Percentiles rank a stretch among this genome's conserved stretches.
These are phyloP conservation scores for Heterodera filipjevi DNA, from an alignment of 2,888 invertebrate species.

Conservation along the genomic window DNA sequence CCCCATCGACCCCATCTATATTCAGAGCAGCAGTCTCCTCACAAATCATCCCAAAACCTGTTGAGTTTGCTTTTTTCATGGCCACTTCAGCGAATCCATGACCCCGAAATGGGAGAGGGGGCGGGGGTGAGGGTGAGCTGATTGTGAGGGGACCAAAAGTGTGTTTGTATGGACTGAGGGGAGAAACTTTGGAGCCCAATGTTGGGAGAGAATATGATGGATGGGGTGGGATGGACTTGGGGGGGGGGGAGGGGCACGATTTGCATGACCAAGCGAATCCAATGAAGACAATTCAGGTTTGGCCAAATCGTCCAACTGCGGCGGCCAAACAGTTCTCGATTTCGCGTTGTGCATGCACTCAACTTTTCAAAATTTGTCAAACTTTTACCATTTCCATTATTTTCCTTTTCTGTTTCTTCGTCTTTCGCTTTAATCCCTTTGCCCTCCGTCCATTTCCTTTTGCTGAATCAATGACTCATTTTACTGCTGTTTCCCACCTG, in stretches of 20 bases:
- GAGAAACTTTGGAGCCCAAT: neutral
- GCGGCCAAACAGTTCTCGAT: neutral
- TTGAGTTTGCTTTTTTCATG: slow-evolving; percentile 6
- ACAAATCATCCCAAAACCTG: neutral
- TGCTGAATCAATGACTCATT: no score
- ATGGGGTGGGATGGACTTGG: neutral
- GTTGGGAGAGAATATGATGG: neutral
- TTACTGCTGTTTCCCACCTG: no score
- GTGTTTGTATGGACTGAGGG: neutral
- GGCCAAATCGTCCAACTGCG: neutral
- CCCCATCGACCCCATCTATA: neutral
- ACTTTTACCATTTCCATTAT: neutral
- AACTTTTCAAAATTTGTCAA: neutral
- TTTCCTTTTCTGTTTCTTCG: neutral
- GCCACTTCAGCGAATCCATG: slow-evolving; percentile 9
- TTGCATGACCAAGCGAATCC: slow-evolving; percentile 2
- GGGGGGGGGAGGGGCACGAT: neutral
- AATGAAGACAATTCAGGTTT: slow-evolving; percentile 3
- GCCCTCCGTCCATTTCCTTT: no score
- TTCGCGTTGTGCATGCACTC: neutral
- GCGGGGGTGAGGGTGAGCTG: neutral
- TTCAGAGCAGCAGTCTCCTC: neutral
- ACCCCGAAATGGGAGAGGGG: neutral
- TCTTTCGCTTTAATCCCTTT: neutral
- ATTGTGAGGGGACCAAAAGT: neutral